Evolutionary conservation across 2,888 invertebrate genomes (phyloP).

Genomic region (Pheosia gnoma): DNA sequence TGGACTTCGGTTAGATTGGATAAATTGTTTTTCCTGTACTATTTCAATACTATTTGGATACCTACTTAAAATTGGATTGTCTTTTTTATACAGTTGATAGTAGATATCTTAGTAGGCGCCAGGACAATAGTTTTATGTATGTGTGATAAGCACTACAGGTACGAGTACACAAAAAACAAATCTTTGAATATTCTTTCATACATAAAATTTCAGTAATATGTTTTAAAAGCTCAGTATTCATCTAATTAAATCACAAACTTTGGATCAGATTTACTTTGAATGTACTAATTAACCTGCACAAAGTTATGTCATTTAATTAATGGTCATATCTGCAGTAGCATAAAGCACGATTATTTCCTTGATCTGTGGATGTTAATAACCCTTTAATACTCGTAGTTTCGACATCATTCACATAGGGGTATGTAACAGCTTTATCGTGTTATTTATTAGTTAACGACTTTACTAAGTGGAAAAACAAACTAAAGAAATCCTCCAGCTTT

Average conservation of each 20-base stretch:
- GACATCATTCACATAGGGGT: conserved; percentile 41
- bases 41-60: too few species aligned
- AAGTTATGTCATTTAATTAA: conserved; percentile 22
- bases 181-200: too few species aligned
- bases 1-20: too few species aligned
- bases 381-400: conserved; percentile 46
- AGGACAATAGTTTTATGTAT: too few species aligned
- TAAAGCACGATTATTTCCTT: conserved; percentile 16
- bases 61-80: too few species aligned
- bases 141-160: too few species aligned
- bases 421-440: conserved; percentile 9
- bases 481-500: conserved; percentile 13
- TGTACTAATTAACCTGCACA: conserved; percentile 28
- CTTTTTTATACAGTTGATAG: too few species aligned
- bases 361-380: conserved; percentile 45
- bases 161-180: too few species aligned
- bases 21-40: too few species aligned
- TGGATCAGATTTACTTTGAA: conserved; percentile 22
- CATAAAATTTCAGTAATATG: too few species aligned
- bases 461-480: conserved; percentile 13
- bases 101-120: too few species aligned
- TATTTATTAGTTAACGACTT: conserved; percentile 5
- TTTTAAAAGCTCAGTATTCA: too few species aligned
- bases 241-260: conserved; percentile 19
- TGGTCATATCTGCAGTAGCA: conserved; percentile 11